Evolutionary conservation across 2,797 vertebrate genomes (phyloP).

Genomic region (Galaxias olidus): DNA sequence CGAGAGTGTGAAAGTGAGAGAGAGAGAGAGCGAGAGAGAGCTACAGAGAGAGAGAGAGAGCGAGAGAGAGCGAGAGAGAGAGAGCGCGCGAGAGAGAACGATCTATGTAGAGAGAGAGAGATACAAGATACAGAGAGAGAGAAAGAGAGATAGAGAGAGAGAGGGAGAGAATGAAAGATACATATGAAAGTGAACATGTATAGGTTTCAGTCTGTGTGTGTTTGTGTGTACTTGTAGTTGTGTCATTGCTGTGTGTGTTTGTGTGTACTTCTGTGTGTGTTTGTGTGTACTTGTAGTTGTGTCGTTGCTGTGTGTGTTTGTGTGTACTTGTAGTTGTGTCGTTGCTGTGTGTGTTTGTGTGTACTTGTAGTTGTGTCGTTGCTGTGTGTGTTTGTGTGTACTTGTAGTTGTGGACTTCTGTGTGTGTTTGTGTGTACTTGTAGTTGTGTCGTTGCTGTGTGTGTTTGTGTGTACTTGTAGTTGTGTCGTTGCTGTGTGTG

Average conservation of each 20-base stretch:
- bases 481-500: too few species aligned
- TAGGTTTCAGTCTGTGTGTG: not conserved
- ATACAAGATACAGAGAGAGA: too few species aligned
- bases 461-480: too few species aligned
- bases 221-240: not conserved
- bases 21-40: slow-evolving; percentile 6
- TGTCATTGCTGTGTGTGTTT: slow-evolving; percentile 2
- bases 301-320: too few species aligned
- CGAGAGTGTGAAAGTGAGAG: slow-evolving; percentile 5
- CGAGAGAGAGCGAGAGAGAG: slow-evolving; percentile 13
- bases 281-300: too few species aligned
- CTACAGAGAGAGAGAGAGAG: slow-evolving; percentile 2
- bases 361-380: too few species aligned
- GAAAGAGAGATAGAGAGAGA: not conserved
- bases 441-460: not conserved
- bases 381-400: too few species aligned
- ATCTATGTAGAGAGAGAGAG: slow-evolving; percentile 8
- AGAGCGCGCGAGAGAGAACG: too few species aligned
- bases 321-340: too few species aligned
- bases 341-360: too few species aligned
- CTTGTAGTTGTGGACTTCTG: not conserved
- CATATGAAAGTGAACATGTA: not conserved
- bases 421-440: not conserved
- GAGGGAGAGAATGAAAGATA: not conserved
- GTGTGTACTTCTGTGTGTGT: slow-evolving; percentile 5